A percentile compares a stretch with the other conserved stretches of the same genome.
These are phyloP conservation scores for Philhelius pedissequus DNA, from an alignment of 2,888 invertebrate species.

Conservation along the genomic window DNA sequence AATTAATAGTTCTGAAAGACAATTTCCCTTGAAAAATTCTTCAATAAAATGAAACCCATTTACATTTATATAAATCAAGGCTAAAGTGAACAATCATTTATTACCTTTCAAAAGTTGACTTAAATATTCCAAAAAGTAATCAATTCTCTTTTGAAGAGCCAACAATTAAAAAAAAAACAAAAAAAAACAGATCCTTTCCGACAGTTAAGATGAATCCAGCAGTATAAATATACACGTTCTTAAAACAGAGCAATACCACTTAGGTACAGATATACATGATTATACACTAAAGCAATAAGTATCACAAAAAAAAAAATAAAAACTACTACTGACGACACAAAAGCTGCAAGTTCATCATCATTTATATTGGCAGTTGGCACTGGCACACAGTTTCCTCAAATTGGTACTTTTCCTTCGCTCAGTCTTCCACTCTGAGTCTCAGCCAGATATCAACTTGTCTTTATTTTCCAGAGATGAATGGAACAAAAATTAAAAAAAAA, in stretches of 20 bases:
- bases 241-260: conserved; percentile 21
- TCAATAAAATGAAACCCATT: not conserved
- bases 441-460: conserved; percentile 1
- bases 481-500: not conserved
- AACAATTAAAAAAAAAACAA: not conserved
- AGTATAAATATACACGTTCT: conserved; percentile 39
- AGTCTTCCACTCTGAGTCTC: not conserved
- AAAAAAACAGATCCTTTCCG: not conserved
- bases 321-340: conserved; percentile 51
- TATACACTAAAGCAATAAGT: conserved; percentile 20
- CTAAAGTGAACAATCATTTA: conserved; percentile 14
- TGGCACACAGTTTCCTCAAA: conserved; percentile 53
- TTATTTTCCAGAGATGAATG: not conserved
- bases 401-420: conserved; percentile 25
- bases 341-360: conserved; percentile 55
- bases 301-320: not conserved
- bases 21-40: no score
- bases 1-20: no score
- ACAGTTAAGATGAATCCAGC: conserved; percentile 7
- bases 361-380: conserved; percentile 50
- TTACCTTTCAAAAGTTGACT: conserved; percentile 34
- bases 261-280: not conserved
- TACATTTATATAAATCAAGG: not conserved
- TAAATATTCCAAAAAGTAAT: conserved; percentile 26
- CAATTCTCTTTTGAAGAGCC: conserved; percentile 4